These are phyloP conservation scores for Chlorodrepanis virens DNA, from an alignment of 2,113 vertebrate species.

Conservation along the genomic window DNA sequence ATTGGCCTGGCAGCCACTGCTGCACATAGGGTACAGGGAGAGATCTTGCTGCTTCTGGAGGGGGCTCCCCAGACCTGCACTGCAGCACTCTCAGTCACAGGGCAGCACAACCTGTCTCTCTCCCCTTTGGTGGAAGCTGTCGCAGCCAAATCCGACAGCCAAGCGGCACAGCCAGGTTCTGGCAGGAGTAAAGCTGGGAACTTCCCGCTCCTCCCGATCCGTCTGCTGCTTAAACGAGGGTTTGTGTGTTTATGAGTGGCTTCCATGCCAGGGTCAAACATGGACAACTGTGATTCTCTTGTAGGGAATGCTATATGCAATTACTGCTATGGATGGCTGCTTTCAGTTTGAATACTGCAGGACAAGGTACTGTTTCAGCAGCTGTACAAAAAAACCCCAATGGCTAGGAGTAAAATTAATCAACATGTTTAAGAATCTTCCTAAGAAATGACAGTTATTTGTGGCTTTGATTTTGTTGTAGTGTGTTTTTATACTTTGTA, in stretches of 20 bases:
- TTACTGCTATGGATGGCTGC: neutral
- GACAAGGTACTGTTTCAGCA: neutral
- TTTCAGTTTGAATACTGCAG: neutral
- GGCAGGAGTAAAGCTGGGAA: neutral
- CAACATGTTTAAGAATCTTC: neutral
- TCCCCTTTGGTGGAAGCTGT: neutral
- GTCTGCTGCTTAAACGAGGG: fast-evolving
- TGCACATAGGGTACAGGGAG: neutral
- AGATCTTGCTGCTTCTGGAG: neutral
- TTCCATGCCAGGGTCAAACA: neutral
- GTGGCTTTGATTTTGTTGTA: neutral
- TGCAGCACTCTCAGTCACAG: fast-evolving
- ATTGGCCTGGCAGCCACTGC: neutral
- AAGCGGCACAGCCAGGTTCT: neutral
- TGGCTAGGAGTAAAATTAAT: neutral
- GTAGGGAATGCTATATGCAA: neutral
- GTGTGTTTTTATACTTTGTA: no score
- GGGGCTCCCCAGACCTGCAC: neutral
- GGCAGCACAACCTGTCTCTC: neutral
- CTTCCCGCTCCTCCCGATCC: neutral
- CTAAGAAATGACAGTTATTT: neutral
- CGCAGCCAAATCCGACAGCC: neutral
- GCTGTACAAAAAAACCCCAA: fast-evolving
- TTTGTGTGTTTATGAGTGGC: neutral
- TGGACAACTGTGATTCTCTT: neutral